A percentile compares a stretch with the other conserved stretches of the same genome.
Conservation (phyloP, 2,888 invertebrate genomes). For the Rhorus exstirpatorius region DNA sequence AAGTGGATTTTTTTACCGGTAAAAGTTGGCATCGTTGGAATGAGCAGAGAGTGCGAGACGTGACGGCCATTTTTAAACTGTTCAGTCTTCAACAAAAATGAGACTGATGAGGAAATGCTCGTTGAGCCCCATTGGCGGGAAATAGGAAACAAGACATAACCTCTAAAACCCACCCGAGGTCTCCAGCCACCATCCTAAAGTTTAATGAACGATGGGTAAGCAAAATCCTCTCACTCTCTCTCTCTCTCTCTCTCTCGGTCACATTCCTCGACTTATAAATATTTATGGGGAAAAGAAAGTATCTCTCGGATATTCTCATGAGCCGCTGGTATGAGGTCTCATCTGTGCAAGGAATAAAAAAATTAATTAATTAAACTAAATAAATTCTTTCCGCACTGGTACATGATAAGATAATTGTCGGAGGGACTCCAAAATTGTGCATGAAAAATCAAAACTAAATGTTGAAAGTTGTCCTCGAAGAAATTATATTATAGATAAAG, state of each 20-base stretch:
- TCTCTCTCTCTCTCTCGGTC: background rate
- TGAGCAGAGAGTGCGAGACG: constrained; percentile 19
- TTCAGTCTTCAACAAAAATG: constrained; percentile 35
- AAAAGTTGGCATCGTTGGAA: background rate
- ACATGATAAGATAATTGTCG: background rate
- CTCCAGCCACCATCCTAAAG: constrained; percentile 62
- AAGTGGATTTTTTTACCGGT: constrained; percentile 30
- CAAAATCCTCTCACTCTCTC: constrained; percentile 44
- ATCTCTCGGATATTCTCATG: constrained; percentile 46
- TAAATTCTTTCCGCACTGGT: background rate
- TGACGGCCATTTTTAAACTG: constrained; percentile 61
- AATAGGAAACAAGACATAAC: constrained; percentile 50
- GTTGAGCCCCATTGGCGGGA: constrained; percentile 34
- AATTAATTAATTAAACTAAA: constrained; percentile 9
- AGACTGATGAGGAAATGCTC: constrained; percentile 2
- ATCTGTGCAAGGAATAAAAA: background rate
- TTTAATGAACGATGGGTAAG: constrained; percentile 69
- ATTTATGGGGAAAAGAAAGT: constrained; percentile 64
- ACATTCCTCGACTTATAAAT: constrained; percentile 58
- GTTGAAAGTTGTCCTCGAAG: no score
- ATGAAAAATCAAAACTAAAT: no score
- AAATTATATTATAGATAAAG: background rate
- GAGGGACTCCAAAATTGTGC: no score
- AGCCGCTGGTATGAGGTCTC: constrained; percentile 16
- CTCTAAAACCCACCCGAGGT: constrained; percentile 44